A percentile compares a stretch with the other conserved stretches of the same genome.
Conservation (phyloP, 2,888 invertebrate species). For the Coremacera marginata region DNA sequence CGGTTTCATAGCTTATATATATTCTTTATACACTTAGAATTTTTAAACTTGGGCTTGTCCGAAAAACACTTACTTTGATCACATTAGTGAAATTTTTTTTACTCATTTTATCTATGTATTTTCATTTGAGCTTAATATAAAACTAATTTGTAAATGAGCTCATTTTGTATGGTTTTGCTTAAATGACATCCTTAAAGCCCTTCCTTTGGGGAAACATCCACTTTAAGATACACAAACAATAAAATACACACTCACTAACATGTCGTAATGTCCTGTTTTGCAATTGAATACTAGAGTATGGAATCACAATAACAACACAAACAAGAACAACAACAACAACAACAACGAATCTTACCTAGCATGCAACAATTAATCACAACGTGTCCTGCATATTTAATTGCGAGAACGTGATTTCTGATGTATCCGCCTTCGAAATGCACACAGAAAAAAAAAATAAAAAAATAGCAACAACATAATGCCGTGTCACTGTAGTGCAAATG, state of each 20-base stretch:
- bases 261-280: conserved; percentile 34
- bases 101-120: too few relatives aligned
- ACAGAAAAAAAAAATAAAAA: neutral
- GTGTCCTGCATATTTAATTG: conserved; percentile 60
- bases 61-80: too few relatives aligned
- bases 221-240: neutral
- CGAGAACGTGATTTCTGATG: conserved; percentile 56
- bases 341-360: conserved; percentile 36
- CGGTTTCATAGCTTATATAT: too few relatives aligned
- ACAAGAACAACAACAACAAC: neutral
- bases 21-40: too few relatives aligned
- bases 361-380: conserved; percentile 62
- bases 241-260: conserved; percentile 28
- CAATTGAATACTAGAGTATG: neutral
- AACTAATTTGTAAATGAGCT: too few relatives aligned
- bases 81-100: too few relatives aligned
- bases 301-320: conserved; percentile 12
- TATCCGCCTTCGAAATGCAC: neutral
- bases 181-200: neutral
- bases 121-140: too few relatives aligned
- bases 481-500: neutral
- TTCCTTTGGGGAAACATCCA: conserved; percentile 2
- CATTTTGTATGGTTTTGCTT: too few relatives aligned
- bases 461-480: neutral
- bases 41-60: too few relatives aligned